These are phyloP conservation scores for Clistopyga incitator DNA, from an alignment of 2,888 invertebrate genomes.

Conservation along the genomic window DNA sequence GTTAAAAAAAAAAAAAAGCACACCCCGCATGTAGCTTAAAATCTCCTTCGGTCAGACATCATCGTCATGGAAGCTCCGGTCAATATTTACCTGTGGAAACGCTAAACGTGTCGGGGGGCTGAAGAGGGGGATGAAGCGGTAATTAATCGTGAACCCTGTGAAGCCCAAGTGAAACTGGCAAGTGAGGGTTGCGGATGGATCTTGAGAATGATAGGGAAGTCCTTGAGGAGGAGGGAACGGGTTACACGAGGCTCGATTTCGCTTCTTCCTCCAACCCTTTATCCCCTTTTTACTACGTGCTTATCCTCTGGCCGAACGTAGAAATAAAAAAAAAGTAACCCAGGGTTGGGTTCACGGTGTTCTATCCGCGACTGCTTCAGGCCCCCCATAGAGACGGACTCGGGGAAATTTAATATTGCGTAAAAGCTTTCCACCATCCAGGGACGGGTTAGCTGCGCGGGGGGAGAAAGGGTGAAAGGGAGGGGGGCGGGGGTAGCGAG, in stretches of 20 bases:
- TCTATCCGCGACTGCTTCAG: not conserved
- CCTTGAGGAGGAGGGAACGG: not conserved
- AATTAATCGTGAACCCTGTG: conserved; percentile 22
- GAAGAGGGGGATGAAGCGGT: not conserved
- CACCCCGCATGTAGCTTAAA: not conserved
- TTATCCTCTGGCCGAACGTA: conserved; percentile 40
- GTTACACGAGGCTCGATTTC: not conserved
- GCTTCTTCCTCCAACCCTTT: not conserved
- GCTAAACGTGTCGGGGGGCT: not conserved
- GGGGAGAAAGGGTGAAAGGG: conserved; percentile 23
- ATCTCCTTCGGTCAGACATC: not conserved
- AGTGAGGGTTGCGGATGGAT: not conserved
- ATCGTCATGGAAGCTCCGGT: not conserved
- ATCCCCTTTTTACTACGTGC: not conserved
- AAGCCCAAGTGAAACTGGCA: not conserved
- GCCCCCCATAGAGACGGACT: conserved; percentile 40
- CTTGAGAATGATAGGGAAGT: not conserved
- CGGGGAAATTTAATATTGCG: conserved; percentile 68
- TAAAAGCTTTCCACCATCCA: conserved; percentile 71
- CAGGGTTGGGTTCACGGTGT: not conserved
- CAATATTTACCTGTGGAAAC: not conserved
- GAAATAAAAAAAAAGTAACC: conserved; percentile 30
- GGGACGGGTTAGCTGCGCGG: conserved; percentile 16
- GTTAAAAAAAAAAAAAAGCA: conserved; percentile 1
- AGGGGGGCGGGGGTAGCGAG: conserved; percentile 41